A percentile compares a stretch with the other conserved stretches of the same genome.
These are phyloP conservation scores for Eupithecia exiguata DNA, from an alignment of 2,888 invertebrate species.

Conservation along the genomic window DNA sequence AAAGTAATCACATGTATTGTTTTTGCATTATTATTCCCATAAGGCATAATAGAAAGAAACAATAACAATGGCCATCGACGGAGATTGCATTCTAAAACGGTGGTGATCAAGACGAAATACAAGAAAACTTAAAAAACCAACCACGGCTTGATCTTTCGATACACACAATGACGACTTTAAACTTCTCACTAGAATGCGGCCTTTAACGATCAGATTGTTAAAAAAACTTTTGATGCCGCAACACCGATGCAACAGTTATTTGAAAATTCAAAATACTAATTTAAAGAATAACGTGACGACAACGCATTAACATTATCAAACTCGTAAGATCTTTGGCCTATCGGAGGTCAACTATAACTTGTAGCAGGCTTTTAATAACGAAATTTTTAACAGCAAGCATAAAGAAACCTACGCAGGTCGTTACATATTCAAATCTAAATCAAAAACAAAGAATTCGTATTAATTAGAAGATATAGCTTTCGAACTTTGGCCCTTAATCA, in stretches of 20 bases:
- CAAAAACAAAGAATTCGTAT: slow-evolving; percentile 48
- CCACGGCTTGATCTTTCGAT: background rate
- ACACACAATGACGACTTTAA: background rate
- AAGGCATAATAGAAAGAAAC: background rate
- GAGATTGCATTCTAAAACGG: background rate
- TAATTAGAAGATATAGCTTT: slow-evolving; percentile 50
- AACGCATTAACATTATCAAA: slow-evolving; percentile 36
- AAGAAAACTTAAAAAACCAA: background rate
- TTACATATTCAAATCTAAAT: slow-evolving; percentile 41
- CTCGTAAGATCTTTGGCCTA: slow-evolving; percentile 38
- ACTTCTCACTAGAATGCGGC: background rate
- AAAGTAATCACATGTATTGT: background rate
- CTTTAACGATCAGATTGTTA: background rate
- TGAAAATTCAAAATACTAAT: slow-evolving; percentile 3
- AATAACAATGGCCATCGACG: background rate
- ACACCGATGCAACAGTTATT: background rate
- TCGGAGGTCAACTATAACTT: slow-evolving; percentile 41
- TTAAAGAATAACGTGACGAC: slow-evolving; percentile 38
- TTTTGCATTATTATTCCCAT: background rate
- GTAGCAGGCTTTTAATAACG: slow-evolving; percentile 37
- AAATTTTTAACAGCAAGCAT: slow-evolving; percentile 38
- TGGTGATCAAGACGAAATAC: background rate
- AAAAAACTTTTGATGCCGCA: background rate
- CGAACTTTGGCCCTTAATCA: slow-evolving; percentile 53
- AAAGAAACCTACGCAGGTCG: slow-evolving; percentile 36